A percentile compares a stretch with the other conserved stretches of the same genome.
Evolutionary conservation across 2,113 vertebrate genomes (phyloP).

Genomic region (Felis catus): DNA sequence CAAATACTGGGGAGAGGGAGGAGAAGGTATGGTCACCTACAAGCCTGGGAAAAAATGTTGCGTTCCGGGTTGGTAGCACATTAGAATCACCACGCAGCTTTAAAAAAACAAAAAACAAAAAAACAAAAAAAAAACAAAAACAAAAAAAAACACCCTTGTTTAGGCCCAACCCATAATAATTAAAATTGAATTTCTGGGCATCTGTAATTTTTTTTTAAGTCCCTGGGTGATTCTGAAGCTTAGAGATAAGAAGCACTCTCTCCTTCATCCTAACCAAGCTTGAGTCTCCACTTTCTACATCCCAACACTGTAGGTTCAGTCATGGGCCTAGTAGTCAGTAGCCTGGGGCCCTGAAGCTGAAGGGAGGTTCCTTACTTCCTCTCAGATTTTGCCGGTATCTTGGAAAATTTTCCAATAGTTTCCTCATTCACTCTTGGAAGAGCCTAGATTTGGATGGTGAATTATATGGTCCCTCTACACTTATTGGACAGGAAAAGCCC

Average conservation of each 20-base stretch:
- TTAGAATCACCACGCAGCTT: not conserved
- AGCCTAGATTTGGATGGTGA: not conserved
- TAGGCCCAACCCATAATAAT: not conserved
- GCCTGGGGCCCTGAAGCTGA: not conserved
- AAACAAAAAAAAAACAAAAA: not conserved
- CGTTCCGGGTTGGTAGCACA: too few species aligned
- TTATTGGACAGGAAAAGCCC: not conserved
- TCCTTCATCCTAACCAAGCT: too few species aligned
- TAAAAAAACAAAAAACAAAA: not conserved
- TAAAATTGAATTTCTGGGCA: not conserved
- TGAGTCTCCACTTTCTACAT: not conserved
- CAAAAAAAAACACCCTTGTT: not conserved
- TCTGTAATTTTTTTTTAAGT: not conserved
- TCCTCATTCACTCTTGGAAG: not conserved
- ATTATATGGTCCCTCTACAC: not conserved
- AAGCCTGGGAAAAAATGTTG: not conserved
- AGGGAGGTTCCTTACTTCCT: not conserved
- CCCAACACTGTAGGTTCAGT: not conserved
- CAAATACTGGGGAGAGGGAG: too few species aligned
- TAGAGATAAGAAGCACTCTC: not conserved
- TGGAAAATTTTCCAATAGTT: not conserved
- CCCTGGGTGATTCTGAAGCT: not conserved
- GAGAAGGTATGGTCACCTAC: accelerated
- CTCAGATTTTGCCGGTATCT: not conserved
- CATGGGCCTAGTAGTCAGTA: not conserved